Evolutionary conservation across 1,140 invertebrate genomes (phyloP).

Genomic region (Paracyclopina nana): DNA sequence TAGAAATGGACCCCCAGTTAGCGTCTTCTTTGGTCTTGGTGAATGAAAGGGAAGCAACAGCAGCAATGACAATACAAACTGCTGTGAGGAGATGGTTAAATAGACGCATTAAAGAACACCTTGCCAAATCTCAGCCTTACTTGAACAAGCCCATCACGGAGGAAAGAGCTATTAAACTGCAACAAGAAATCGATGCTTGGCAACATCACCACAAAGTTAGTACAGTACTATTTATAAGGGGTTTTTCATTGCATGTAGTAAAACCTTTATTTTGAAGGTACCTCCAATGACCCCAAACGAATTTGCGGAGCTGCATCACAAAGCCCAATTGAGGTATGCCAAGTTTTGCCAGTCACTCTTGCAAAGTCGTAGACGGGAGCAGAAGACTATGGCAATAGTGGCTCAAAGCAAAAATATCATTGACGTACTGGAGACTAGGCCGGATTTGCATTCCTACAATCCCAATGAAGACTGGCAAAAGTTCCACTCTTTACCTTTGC

Average conservation of each 20-base stretch:
- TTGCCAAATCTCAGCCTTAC: neutral
- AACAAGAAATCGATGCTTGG: neutral
- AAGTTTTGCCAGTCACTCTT: neutral
- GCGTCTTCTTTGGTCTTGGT: no score
- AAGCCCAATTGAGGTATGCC: neutral
- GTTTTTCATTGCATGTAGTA: neutral
- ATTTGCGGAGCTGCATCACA: neutral
- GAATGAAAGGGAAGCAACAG: no score
- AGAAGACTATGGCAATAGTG: neutral
- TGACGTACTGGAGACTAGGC: neutral
- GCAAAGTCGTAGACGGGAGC: neutral
- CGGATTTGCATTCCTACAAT: neutral
- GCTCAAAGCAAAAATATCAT: slow-evolving; percentile 4
- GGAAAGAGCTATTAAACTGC: neutral
- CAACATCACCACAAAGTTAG: neutral
- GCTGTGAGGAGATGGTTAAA: neutral
- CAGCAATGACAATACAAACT: neutral
- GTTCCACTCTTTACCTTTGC: slow-evolving; percentile 1
- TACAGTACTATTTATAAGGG: neutral
- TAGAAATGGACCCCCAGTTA: no score
- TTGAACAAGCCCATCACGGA: neutral
- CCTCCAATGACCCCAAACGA: neutral
- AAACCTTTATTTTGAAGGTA: neutral
- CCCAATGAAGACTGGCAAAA: neutral
- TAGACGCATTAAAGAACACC: neutral